A percentile compares a stretch with the other conserved stretches of the same genome.
Evolutionary conservation across 1,140 invertebrate species (phyloP).

Genomic region (Pseudomyrmex gracilis): DNA sequence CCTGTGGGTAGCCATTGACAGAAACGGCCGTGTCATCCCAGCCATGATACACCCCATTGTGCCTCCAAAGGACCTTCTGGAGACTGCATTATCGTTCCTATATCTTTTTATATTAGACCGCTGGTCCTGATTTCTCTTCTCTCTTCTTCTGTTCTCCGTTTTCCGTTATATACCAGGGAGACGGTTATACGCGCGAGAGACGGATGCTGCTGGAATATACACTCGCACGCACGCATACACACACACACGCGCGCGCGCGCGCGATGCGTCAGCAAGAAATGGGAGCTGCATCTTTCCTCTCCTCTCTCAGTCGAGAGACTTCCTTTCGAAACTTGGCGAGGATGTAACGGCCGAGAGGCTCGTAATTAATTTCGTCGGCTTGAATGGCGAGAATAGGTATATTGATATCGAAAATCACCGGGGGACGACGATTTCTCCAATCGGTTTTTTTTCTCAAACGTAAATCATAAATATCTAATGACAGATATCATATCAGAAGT

Average conservation of each 20-base stretch:
- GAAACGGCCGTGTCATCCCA: slow-evolving; percentile 78
- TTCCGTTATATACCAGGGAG: slow-evolving; percentile 7
- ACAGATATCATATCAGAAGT: slow-evolving; percentile 4
- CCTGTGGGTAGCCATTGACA: slow-evolving; percentile 78
- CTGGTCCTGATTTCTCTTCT: slow-evolving; percentile 69
- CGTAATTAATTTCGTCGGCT: slow-evolving; percentile 67
- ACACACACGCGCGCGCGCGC: not conserved
- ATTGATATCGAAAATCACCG: slow-evolving; percentile 23
- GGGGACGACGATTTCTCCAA: slow-evolving; percentile 21
- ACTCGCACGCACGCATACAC: slow-evolving; percentile 37
- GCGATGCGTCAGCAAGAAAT: slow-evolving; percentile 72
- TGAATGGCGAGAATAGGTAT: slow-evolving; percentile 33
- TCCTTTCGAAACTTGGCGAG: slow-evolving; percentile 53
- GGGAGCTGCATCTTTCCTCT: slow-evolving; percentile 21
- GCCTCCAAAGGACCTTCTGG: slow-evolving; percentile 74
- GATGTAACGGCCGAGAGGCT: slow-evolving; percentile 22
- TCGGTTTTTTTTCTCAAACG: not conserved
- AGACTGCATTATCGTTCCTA: slow-evolving; percentile 75
- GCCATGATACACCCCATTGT: slow-evolving; percentile 80
- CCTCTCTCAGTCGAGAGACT: slow-evolving; percentile 14
- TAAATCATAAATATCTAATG: not conserved
- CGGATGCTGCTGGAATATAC: slow-evolving; percentile 55
- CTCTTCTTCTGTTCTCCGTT: slow-evolving; percentile 47
- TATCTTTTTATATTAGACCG: slow-evolving; percentile 76
- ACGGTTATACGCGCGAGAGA: slow-evolving; percentile 20